Conservation (phyloP, 2,888 invertebrate genomes). For the Panopea generosa region DNA sequence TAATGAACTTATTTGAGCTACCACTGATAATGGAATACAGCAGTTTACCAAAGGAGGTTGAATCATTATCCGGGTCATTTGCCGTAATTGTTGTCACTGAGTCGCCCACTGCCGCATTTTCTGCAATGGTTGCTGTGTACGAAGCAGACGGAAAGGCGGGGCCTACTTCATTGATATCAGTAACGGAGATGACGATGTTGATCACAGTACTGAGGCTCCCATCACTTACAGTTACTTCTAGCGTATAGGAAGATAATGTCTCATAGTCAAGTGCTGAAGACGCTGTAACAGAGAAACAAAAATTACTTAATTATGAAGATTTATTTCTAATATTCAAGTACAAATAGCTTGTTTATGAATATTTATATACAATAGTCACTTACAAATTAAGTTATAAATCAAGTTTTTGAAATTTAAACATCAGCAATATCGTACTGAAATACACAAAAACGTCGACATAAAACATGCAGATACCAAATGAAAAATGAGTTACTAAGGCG, state of each 20-base stretch:
- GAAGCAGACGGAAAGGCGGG: slow-evolving; percentile 58
- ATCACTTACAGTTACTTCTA: slow-evolving; percentile 70
- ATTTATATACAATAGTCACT: no score
- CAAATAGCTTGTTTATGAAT: no score
- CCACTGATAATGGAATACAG: slow-evolving; percentile 68
- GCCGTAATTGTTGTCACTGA: slow-evolving; percentile 66
- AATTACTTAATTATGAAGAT: background rate
- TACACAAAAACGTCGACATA: no score
- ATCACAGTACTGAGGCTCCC: slow-evolving; percentile 55
- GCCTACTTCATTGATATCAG: slow-evolving; percentile 71
- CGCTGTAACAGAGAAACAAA: background rate
- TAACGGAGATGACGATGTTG: slow-evolving; percentile 64
- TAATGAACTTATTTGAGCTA: slow-evolving; percentile 66
- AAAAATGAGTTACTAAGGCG: no score
- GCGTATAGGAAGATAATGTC: slow-evolving; percentile 46
- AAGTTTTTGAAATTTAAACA: no score
- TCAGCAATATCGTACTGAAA: no score
- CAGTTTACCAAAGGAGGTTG: slow-evolving; percentile 63
- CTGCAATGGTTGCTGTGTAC: slow-evolving; percentile 51
- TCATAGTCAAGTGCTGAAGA: slow-evolving; percentile 72
- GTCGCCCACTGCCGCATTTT: slow-evolving; percentile 44
- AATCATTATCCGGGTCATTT: slow-evolving; percentile 66
- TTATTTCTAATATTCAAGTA: no score
- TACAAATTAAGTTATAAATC: no score
- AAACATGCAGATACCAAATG: no score